phyloP scores from a whole-genome alignment of 2,797 vertebrate genomes.

The Artibeus lituratus region DNA sequence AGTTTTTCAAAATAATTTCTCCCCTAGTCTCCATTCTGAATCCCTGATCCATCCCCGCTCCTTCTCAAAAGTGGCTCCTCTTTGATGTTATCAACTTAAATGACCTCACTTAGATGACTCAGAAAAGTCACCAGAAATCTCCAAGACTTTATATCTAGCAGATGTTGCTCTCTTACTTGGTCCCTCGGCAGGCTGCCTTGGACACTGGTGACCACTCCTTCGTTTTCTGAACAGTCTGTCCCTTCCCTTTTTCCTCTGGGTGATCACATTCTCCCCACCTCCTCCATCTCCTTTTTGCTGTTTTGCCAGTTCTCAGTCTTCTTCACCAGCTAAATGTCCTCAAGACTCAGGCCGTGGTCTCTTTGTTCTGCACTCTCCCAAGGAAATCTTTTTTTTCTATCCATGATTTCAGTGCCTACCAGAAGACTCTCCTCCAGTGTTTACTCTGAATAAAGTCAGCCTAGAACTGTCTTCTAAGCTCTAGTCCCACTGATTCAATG shows the following conservation, averaged over 20 bases:
- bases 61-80: not conserved
- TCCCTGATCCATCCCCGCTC: not conserved
- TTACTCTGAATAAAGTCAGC: not conserved
- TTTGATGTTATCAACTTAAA: not conserved
- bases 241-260: not conserved
- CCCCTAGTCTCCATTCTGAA: not conserved
- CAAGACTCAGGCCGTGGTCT: not conserved
- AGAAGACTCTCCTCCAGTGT: not conserved
- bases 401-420: not conserved
- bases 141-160: not conserved
- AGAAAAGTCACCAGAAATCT: not conserved
- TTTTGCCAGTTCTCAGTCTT: not conserved
- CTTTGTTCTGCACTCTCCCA: not conserved
- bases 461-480: not conserved
- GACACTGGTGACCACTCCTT: not conserved
- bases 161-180: not conserved
- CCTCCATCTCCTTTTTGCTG: not conserved
- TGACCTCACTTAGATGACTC: not conserved
- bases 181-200: not conserved
- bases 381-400: not conserved
- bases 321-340: not conserved
- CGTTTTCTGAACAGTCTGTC: not conserved
- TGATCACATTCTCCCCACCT: not conserved
- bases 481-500: not conserved
- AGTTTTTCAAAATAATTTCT: not conserved